Conservation (phyloP, 2,888 invertebrate species). For the Oligia fasciuncula region DNA sequence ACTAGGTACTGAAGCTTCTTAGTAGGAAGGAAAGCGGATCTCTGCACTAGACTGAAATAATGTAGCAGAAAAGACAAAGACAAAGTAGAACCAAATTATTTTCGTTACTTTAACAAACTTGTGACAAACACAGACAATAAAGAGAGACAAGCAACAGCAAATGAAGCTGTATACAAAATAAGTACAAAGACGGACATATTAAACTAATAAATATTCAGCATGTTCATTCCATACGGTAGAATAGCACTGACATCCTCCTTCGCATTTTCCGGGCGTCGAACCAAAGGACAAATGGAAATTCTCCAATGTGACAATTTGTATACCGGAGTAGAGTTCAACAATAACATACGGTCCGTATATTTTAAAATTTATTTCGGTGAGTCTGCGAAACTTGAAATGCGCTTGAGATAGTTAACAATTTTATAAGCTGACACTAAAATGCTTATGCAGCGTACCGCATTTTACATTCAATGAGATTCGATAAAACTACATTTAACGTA, state of each 20-base stretch:
- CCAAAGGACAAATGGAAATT: conserved; percentile 65
- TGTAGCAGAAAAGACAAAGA: conserved; percentile 31
- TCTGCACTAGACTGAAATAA: conserved; percentile 23
- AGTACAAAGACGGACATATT: conserved; percentile 60
- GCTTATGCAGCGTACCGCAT: conserved; percentile 20
- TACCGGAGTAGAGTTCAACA: conserved; percentile 48
- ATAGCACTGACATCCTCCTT: conserved; percentile 58
- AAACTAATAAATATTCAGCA: conserved; percentile 67
- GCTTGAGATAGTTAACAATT: conserved; percentile 22
- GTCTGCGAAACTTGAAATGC: conserved; percentile 31
- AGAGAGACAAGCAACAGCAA: conserved; percentile 41
- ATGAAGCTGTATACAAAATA: conserved; percentile 47
- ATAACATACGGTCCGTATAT: conserved; percentile 50
- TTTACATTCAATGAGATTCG: conserved; percentile 30
- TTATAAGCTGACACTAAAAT: conserved; percentile 36
- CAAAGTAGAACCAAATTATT: conserved; percentile 27
- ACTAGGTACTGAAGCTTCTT: conserved; percentile 29
- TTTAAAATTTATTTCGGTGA: conserved; percentile 52
- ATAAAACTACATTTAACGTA: conserved; percentile 39
- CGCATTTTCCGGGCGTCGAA: conserved; percentile 67
- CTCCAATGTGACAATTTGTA: conserved; percentile 63
- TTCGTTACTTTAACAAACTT: conserved; percentile 25
- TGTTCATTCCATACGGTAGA: conserved; percentile 54
- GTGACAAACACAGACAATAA: conserved; percentile 26
- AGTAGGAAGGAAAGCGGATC: conserved; percentile 9